Evolutionary conservation across 2,888 invertebrate genomes (phyloP).

Genomic region (Phaedon cochleariae): DNA sequence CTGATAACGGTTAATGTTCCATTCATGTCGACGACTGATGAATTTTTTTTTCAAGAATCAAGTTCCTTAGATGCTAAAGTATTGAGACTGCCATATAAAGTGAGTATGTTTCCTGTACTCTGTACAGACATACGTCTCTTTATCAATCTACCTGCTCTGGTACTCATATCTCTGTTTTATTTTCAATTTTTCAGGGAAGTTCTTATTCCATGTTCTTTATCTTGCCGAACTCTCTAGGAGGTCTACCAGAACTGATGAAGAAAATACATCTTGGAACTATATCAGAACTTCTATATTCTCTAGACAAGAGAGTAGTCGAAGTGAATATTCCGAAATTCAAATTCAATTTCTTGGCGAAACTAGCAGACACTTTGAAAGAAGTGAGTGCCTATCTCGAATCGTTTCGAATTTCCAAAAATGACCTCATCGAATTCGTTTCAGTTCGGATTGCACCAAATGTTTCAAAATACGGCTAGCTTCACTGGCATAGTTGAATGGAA

Average conservation of each 20-base stretch:
- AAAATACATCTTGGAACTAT: constrained; percentile 67
- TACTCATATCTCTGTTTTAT: constrained; percentile 1
- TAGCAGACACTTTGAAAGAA: constrained; percentile 69
- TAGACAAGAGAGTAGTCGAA: constrained; percentile 69
- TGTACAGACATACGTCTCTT: neutral
- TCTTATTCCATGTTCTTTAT: constrained; percentile 79
- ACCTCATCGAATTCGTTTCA: constrained; percentile 53
- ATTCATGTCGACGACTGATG: constrained; percentile 75
- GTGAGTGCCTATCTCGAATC: constrained; percentile 60
- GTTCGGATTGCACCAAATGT: constrained; percentile 78
- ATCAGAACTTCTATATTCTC: constrained; percentile 66
- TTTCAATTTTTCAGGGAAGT: constrained; percentile 67
- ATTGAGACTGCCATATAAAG: constrained; percentile 76
- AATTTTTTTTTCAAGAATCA: constrained; percentile 72
- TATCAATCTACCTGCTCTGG: constrained; percentile 1
- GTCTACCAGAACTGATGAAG: constrained; percentile 68
- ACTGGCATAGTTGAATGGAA: constrained; percentile 73
- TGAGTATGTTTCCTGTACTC: no score
- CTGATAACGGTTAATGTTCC: constrained; percentile 61
- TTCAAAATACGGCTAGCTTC: constrained; percentile 74
- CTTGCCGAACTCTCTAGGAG: constrained; percentile 72
- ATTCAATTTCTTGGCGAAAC: constrained; percentile 73
- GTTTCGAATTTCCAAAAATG: neutral
- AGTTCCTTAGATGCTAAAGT: constrained; percentile 73
- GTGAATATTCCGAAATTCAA: constrained; percentile 78